These are phyloP conservation scores for Leptinotarsa texana DNA, from an alignment of 1,140 invertebrate genomes.

Conservation along the genomic window DNA sequence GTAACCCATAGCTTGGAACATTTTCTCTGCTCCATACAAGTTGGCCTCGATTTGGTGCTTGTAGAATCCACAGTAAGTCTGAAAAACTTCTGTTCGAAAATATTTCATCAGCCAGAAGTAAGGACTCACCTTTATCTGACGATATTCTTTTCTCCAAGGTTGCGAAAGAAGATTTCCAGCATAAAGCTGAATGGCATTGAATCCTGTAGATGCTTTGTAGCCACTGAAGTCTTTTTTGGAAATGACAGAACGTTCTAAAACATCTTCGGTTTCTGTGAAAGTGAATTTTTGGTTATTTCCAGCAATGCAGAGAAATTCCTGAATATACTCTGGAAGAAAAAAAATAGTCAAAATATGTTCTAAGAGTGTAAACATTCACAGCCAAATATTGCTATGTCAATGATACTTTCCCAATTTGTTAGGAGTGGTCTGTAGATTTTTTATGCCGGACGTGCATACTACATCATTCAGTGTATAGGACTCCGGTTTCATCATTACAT, in stretches of 20 bases:
- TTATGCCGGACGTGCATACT: too few relatives aligned
- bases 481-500: too few relatives aligned
- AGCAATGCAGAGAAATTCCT: slow-evolving; percentile 75
- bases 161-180: slow-evolving; percentile 82
- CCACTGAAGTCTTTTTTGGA: slow-evolving; percentile 75
- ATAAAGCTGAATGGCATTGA: slow-evolving; percentile 81
- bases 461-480: too few relatives aligned
- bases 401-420: too few relatives aligned
- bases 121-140: slow-evolving; percentile 69
- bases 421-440: too few relatives aligned
- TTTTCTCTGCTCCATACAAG: slow-evolving; percentile 71
- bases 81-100: slow-evolving; percentile 40
- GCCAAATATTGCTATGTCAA: not conserved
- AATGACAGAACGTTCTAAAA: slow-evolving; percentile 73
- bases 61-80: slow-evolving; percentile 85
- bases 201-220: slow-evolving; percentile 77
- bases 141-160: slow-evolving; percentile 87
- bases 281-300: slow-evolving; percentile 81
- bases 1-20: slow-evolving; percentile 84
- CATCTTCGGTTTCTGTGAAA: slow-evolving; percentile 71
- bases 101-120: not conserved
- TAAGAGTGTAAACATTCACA: not conserved
- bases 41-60: slow-evolving; percentile 83
- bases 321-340: slow-evolving; percentile 71
- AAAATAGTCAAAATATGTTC: not conserved